phyloP scores from a whole-genome alignment of 2,888 invertebrate species.

The Esperia sulphurella region DNA sequence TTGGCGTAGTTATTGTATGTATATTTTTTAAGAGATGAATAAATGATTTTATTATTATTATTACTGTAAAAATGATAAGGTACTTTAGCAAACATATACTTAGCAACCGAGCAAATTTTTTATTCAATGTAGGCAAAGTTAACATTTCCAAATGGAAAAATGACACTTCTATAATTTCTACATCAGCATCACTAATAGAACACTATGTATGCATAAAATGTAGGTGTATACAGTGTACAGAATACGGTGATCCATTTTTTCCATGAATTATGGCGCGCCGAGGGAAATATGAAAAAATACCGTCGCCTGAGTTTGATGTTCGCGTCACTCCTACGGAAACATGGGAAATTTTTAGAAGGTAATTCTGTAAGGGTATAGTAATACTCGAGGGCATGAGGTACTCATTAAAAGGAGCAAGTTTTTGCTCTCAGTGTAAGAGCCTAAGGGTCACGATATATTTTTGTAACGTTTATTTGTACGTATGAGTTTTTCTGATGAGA shows the following conservation, averaged over 20 bases:
- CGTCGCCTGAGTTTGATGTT: constrained; percentile 9
- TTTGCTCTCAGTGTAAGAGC: background rate
- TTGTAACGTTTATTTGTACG: background rate
- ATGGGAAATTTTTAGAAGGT: constrained; percentile 5
- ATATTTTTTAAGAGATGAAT: too few species aligned
- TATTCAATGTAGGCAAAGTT: too few species aligned
- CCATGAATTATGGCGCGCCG: constrained; percentile 55
- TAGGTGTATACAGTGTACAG: constrained; percentile 22
- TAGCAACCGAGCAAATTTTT: too few species aligned
- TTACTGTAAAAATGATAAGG: too few species aligned
- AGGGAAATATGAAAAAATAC: constrained; percentile 52
- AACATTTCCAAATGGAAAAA: background rate
- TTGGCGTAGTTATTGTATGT: too few species aligned
- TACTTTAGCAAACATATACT: too few species aligned
- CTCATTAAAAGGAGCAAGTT: constrained; percentile 7
- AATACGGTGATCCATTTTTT: constrained; percentile 55
- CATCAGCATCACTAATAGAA: constrained; percentile 29
- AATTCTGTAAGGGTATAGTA: background rate
- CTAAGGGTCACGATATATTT: background rate
- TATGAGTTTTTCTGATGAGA: too few species aligned
- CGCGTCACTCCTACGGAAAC: constrained; percentile 2
- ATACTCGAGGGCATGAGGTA: constrained; percentile 4
- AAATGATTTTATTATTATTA: too few species aligned
- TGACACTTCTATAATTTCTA: constrained; percentile 21
- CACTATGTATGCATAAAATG: constrained; percentile 18